Conservation (phyloP, 1,140 invertebrate species). For the Drosophila bocki region DNA sequence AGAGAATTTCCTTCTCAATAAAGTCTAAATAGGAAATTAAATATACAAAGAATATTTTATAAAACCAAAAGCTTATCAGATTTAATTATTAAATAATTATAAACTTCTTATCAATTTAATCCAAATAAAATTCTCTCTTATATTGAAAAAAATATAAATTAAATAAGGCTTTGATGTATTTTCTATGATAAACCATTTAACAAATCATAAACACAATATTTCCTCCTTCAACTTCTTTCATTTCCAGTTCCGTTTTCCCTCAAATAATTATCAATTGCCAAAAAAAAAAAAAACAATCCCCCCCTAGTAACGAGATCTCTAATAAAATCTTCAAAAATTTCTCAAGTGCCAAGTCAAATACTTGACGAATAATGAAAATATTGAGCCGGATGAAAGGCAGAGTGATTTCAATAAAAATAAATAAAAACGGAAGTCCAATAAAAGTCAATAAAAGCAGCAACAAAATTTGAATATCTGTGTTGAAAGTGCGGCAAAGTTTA, state of each 20-base stretch:
- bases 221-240: neutral
- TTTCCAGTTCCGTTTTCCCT: constrained; percentile 3
- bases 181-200: neutral
- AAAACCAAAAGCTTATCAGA: neutral
- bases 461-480: constrained; percentile 28
- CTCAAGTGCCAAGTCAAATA: constrained; percentile 59
- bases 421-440: constrained; percentile 44
- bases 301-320: constrained; percentile 1
- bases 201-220: neutral
- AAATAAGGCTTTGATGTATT: neutral
- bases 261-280: constrained; percentile 20
- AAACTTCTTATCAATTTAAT: neutral
- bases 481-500: constrained; percentile 39
- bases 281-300: constrained; percentile 1
- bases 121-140: too few relatives aligned
- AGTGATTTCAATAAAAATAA: constrained; percentile 32
- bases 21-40: neutral
- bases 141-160: neutral
- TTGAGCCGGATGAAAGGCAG: constrained; percentile 37
- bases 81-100: neutral
- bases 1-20: neutral
- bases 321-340: constrained; percentile 39
- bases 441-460: constrained; percentile 31
- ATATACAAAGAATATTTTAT: neutral
- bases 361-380: constrained; percentile 56